Conservation (phyloP, 2,888 invertebrate genomes). For the Pecten maximus region DNA sequence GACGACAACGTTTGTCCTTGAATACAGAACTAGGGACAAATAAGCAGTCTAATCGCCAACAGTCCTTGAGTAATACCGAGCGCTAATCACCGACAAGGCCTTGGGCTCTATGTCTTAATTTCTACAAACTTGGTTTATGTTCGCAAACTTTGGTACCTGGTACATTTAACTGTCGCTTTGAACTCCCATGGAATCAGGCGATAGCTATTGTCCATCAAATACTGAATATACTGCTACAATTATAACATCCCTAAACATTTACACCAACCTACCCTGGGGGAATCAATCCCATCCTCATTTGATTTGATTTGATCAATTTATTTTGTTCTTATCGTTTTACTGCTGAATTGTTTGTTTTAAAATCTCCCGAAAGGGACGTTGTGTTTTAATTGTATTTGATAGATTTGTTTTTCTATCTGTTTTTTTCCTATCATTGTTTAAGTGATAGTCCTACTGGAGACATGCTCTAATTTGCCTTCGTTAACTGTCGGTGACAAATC, state of each 20-base stretch:
- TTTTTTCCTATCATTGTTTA: not conserved
- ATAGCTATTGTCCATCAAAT: slow-evolving; percentile 9
- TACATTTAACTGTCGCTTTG: not conserved
- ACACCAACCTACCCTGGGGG: not conserved
- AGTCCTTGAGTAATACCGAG: not conserved
- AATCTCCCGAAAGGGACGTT: not conserved
- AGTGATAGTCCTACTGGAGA: not conserved
- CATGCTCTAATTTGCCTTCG: not conserved
- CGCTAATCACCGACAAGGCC: not conserved
- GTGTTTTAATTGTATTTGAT: not conserved
- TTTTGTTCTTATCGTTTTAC: slow-evolving; percentile 1
- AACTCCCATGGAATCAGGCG: not conserved
- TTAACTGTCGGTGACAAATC: not conserved
- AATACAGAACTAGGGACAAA: not conserved
- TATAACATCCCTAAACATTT: not conserved
- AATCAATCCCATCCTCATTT: not conserved
- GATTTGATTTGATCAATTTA: slow-evolving; percentile 26
- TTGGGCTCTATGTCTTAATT: not conserved
- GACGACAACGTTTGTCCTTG: slow-evolving; percentile 7
- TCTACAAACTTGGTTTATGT: slow-evolving; percentile 17
- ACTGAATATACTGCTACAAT: not conserved
- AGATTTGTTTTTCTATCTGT: not conserved
- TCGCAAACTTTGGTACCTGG: not conserved
- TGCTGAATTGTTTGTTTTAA: slow-evolving; percentile 14
- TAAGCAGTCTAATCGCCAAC: not conserved